These are phyloP conservation scores for Onychorhynchus coronatus DNA, from an alignment of 2,113 vertebrate genomes.

Conservation along the genomic window DNA sequence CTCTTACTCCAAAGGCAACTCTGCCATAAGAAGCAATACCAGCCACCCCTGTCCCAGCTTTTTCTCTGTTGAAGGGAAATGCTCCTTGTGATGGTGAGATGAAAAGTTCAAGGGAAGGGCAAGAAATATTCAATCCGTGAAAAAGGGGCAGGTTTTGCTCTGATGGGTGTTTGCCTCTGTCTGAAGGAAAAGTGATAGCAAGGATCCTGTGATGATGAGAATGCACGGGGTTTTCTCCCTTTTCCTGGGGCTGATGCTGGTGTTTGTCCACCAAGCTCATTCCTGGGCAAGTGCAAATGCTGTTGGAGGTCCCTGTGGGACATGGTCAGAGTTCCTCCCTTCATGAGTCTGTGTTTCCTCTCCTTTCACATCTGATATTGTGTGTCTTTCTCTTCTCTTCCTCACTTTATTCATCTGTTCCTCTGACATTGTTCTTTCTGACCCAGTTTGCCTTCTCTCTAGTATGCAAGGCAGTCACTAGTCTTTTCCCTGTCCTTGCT, in stretches of 20 bases:
- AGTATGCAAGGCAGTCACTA: not conserved
- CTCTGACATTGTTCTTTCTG: not conserved
- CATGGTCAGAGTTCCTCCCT: not conserved
- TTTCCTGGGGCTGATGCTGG: not conserved
- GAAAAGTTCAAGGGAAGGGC: not conserved
- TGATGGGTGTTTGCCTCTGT: not conserved
- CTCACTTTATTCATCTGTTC: not conserved
- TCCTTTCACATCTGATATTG: not conserved
- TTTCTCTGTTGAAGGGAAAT: not conserved
- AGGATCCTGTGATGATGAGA: not conserved
- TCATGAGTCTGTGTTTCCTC: not conserved
- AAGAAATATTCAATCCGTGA: not conserved
- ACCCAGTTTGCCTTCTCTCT: not conserved
- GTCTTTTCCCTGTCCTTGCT: not conserved
- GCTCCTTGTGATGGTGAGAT: not conserved
- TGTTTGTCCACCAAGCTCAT: not conserved
- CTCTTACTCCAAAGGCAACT: not conserved
- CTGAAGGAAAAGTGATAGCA: not conserved
- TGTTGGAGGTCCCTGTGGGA: not conserved
- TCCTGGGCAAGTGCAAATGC: not conserved
- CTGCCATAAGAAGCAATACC: not conserved
- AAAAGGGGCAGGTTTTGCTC: not conserved
- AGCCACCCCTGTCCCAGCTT: not conserved
- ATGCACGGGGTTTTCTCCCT: rapidly evolving
- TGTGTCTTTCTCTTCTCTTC: not conserved